Percentiles rank a stretch among this genome's conserved stretches.
Evolutionary conservation across 2,888 invertebrate genomes (phyloP).

Genomic region (Tinea trinotella): DNA sequence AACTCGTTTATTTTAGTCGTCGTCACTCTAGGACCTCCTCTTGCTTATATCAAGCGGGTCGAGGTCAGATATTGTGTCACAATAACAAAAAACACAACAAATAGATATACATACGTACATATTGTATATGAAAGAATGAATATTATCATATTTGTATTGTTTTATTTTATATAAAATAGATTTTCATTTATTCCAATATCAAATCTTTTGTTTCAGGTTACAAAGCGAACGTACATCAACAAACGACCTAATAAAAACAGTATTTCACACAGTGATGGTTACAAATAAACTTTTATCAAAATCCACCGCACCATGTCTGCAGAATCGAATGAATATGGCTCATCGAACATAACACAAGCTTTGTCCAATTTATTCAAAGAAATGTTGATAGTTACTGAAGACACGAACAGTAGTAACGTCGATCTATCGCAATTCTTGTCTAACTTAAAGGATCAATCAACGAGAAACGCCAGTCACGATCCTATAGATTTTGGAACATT

Average conservation of each 20-base stretch:
- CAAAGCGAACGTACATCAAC: not conserved
- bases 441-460: constrained; percentile 38
- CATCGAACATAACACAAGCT: constrained; percentile 51
- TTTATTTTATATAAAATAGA: too few species aligned
- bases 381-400: constrained; percentile 45
- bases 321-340: not conserved
- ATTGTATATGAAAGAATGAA: too few species aligned
- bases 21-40: too few species aligned
- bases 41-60: too few species aligned
- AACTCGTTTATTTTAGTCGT: too few species aligned
- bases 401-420: constrained; percentile 24
- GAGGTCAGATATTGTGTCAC: too few species aligned
- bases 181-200: too few species aligned
- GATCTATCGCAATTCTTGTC: constrained; percentile 49
- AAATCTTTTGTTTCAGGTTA: not conserved
- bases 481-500: constrained; percentile 51
- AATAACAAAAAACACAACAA: too few species aligned
- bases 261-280: not conserved
- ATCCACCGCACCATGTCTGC: not conserved
- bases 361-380: constrained; percentile 56
- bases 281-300: not conserved
- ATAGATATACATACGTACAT: too few species aligned
- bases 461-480: constrained; percentile 44
- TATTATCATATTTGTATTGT: too few species aligned
- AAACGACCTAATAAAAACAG: too few species aligned